A percentile compares a stretch with the other conserved stretches of the same genome.
Evolutionary conservation across 1,140 invertebrate genomes (phyloP).

Genomic region (Rhyacophila brunnea): DNA sequence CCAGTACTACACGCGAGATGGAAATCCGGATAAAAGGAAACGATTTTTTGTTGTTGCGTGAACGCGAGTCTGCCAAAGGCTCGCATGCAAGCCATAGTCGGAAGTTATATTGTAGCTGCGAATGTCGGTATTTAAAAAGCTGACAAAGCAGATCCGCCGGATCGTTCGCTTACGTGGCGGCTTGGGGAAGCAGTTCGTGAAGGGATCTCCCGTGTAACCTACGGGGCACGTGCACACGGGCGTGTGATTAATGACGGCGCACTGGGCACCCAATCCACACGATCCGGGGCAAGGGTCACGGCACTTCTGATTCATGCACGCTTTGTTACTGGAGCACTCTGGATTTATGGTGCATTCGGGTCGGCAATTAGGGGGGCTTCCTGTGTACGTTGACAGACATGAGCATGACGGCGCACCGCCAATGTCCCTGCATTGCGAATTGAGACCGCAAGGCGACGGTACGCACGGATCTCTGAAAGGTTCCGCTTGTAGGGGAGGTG

Average conservation of each 20-base stretch:
- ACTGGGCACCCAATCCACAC: conserved; percentile 73
- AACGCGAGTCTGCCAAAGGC: no score
- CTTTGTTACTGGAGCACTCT: conserved; percentile 70
- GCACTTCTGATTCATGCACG: conserved; percentile 74
- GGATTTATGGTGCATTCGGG: conserved; percentile 72
- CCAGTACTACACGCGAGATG: no score
- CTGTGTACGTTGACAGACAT: conserved; percentile 65
- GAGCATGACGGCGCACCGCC: conserved; percentile 64
- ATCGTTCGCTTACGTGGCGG: conserved; percentile 19
- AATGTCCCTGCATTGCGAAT: conserved; percentile 67
- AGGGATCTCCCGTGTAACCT: conserved; percentile 72
- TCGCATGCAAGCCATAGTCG: conserved; percentile 64
- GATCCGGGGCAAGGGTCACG: conserved; percentile 74
- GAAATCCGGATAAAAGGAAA: no score
- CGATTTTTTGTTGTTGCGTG: conserved; percentile 36
- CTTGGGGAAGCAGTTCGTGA: conserved; percentile 56
- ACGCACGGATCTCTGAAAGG: conserved; percentile 57
- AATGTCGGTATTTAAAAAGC: conserved; percentile 56
- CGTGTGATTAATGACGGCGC: conserved; percentile 70
- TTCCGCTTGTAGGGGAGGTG: conserved; percentile 40
- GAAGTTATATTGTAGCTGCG: conserved; percentile 8
- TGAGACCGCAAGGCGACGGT: conserved; percentile 72
- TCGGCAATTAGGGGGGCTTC: conserved; percentile 72
- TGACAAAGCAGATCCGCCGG: no score
- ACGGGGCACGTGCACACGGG: conserved; percentile 69